Conservation (phyloP, 1,140 invertebrate genomes). For the Zaprionus davidi region DNA sequence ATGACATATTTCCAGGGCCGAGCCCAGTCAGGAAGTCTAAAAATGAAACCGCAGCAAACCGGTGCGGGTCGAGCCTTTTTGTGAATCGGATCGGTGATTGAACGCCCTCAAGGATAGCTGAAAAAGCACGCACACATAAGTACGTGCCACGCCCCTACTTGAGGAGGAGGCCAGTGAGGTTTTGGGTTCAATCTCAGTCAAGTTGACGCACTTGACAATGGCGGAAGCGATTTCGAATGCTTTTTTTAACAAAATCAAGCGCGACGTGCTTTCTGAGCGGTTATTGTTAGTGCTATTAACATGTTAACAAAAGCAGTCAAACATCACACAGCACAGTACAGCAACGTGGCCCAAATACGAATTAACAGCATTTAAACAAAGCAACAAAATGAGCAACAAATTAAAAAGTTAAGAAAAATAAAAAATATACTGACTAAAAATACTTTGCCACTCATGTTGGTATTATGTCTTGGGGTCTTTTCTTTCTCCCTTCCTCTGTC, state of each 20-base stretch:
- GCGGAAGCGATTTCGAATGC: conserved; percentile 53
- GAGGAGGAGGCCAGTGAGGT: not conserved
- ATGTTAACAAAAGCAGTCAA: conserved; percentile 59
- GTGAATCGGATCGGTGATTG: conserved; percentile 53
- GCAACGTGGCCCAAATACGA: conserved; percentile 72
- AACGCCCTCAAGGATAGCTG: conserved; percentile 74
- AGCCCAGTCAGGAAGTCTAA: conserved; percentile 67
- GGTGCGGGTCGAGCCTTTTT: conserved; percentile 62
- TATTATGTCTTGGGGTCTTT: conserved; percentile 11
- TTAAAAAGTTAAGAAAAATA: conserved; percentile 10
- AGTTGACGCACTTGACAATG: conserved; percentile 61
- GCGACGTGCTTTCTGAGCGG: conserved; percentile 69
- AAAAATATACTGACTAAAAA: conserved; percentile 58
- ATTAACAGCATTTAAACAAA: conserved; percentile 11
- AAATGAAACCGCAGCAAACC: conserved; percentile 34
- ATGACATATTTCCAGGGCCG: conserved; percentile 72
- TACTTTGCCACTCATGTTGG: conserved; percentile 45
- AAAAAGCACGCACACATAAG: conserved; percentile 15
- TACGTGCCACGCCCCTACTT: conserved; percentile 31
- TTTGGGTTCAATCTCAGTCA: conserved; percentile 3
- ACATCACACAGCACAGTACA: conserved; percentile 23
- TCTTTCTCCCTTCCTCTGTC: not conserved
- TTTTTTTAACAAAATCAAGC: conserved; percentile 39
- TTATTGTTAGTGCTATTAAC: conserved; percentile 65
- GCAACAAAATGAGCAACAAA: conserved; percentile 21